Evolutionary conservation across 2,113 vertebrate genomes (phyloP).

Genomic region (Urocynchramus pylzowi): DNA sequence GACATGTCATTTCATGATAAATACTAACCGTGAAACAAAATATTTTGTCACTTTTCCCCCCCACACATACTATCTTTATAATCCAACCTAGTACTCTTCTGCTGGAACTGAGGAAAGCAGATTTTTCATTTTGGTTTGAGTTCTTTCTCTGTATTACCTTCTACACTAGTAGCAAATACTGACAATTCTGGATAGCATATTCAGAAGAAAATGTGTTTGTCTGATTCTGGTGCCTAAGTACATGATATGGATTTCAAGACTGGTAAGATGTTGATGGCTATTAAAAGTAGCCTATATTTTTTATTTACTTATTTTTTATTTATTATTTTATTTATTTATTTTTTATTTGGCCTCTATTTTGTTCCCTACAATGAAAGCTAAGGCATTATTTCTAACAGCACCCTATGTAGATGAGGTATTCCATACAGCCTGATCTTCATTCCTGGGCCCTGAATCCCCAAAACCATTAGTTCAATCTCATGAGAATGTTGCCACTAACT

Average conservation of each 20-base stretch:
- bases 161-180: not conserved
- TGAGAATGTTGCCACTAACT: not conserved
- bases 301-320: no score
- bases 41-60: conserved; percentile 12
- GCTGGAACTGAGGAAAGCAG: not conserved
- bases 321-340: no score
- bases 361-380: not conserved
- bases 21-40: conserved; percentile 27
- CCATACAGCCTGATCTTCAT: not conserved
- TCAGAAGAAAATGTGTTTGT: not conserved
- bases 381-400: not conserved
- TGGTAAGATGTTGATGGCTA: not conserved
- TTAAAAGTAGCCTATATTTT: not conserved
- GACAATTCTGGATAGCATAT: not conserved
- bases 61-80: not conserved
- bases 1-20: conserved; percentile 15
- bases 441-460: not conserved
- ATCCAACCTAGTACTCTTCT: not conserved
- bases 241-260: not conserved
- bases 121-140: not conserved
- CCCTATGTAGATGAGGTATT: not conserved
- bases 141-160: not conserved
- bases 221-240: not conserved
- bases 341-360: not conserved
- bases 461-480: not conserved